Conservation (phyloP, 2,797 vertebrate species). For the Myripristis murdjan region DNA sequence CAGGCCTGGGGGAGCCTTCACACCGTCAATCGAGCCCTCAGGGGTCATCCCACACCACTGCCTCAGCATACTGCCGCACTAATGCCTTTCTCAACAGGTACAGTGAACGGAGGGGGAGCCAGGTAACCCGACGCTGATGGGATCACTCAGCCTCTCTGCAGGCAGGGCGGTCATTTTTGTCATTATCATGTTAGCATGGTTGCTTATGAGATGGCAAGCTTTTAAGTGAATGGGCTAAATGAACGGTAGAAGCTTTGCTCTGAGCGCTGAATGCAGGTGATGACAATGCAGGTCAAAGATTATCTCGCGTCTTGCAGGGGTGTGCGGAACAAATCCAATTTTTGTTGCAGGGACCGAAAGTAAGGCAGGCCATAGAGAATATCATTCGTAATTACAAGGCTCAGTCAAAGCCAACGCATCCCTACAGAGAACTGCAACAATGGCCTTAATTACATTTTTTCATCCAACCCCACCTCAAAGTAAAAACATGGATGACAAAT, state of each 20-base stretch:
- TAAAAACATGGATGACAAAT: slow-evolving; percentile 83
- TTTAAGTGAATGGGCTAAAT: slow-evolving; percentile 76
- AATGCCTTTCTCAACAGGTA: slow-evolving; percentile 81
- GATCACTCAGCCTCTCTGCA: slow-evolving; percentile 73
- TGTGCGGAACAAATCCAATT: slow-evolving; percentile 84
- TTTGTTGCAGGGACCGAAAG: slow-evolving; percentile 74
- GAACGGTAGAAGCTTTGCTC: slow-evolving; percentile 57
- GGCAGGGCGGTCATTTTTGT: slow-evolving; percentile 71
- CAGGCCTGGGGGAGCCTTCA: slow-evolving; percentile 80
- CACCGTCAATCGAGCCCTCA: slow-evolving; percentile 76
- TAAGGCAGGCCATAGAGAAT: slow-evolving; percentile 83
- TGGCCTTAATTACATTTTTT: slow-evolving; percentile 85
- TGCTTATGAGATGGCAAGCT: slow-evolving; percentile 70
- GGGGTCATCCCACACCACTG: slow-evolving; percentile 72
- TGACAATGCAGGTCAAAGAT: slow-evolving; percentile 83
- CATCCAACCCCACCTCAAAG: slow-evolving; percentile 80
- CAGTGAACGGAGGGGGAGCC: slow-evolving; percentile 72
- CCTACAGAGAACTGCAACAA: slow-evolving; percentile 81
- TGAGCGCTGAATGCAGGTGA: slow-evolving; percentile 72
- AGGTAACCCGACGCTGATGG: slow-evolving; percentile 82
- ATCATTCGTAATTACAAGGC: slow-evolving; percentile 86
- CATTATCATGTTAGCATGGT: slow-evolving; percentile 70
- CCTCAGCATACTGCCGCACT: slow-evolving; percentile 69
- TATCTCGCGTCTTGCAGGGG: slow-evolving; percentile 73
- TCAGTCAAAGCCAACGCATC: slow-evolving; percentile 79